Evolutionary conservation across 2,797 vertebrate species (phyloP).

Genomic region (Menidia menidia): DNA sequence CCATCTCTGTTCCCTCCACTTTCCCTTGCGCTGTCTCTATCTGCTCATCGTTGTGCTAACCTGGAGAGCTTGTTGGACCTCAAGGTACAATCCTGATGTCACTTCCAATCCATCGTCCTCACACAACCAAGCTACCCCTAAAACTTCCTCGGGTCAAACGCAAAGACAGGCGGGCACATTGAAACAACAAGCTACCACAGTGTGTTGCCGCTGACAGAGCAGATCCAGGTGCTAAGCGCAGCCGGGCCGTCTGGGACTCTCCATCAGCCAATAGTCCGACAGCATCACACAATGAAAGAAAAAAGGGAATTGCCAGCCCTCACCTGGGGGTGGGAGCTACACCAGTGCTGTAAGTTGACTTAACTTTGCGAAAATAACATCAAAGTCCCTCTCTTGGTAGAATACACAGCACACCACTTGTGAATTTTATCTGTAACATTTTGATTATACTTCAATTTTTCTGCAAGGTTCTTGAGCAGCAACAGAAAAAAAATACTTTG

Average conservation of each 20-base stretch:
- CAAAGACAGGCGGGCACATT: conserved; percentile 3
- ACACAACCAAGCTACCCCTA: conserved; percentile 31
- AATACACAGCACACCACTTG: conserved; percentile 57
- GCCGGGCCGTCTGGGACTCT: conserved; percentile 65
- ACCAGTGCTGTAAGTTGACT: conserved; percentile 57
- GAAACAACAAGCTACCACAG: conserved; percentile 15
- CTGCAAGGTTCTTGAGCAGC: conserved; percentile 61
- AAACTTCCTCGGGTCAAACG: conserved; percentile 63
- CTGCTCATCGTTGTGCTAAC: conserved; percentile 50
- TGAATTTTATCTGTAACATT: conserved; percentile 68
- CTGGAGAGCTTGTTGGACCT: conserved; percentile 61
- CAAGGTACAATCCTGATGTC: conserved; percentile 73
- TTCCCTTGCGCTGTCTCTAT: conserved; percentile 38
- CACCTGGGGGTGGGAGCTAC: conserved; percentile 58
- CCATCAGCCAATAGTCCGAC: conserved; percentile 58
- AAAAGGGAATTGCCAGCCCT: conserved; percentile 50
- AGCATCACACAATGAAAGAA: conserved; percentile 59
- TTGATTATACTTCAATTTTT: conserved; percentile 64
- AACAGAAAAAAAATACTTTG: conserved; percentile 61
- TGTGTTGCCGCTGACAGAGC: conserved; percentile 66
- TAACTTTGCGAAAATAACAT: conserved; percentile 73
- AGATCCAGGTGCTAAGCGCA: conserved; percentile 64
- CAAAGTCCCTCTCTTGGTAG: conserved; percentile 64
- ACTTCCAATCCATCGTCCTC: conserved; percentile 68
- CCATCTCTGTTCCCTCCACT: conserved; percentile 38